Evolutionary conservation across 64 coral and sea anemone species (phyloP).

Genomic region (Dendronephthya gigantea): DNA sequence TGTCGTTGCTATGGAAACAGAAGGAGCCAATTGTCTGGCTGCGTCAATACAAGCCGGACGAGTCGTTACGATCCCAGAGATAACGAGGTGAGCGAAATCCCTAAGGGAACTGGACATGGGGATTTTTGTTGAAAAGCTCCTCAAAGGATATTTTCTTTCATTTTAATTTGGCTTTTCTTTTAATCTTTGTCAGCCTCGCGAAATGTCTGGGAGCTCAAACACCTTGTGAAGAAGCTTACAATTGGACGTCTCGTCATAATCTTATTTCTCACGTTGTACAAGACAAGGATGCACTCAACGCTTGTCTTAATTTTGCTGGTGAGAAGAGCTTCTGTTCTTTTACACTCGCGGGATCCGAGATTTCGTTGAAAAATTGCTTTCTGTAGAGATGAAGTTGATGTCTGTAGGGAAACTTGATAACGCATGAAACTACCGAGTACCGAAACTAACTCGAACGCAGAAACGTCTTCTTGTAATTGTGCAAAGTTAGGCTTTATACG

Average conservation of each 20-base stretch:
- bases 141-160: neutral
- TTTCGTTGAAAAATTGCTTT: neutral
- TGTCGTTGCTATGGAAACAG: constrained; percentile 94
- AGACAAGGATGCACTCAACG: constrained; percentile 56
- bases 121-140: neutral
- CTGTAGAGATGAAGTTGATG: too few species aligned
- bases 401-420: too few species aligned
- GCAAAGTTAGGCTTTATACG: too few species aligned
- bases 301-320: constrained; percentile 77
- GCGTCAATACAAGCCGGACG: constrained; percentile 54
- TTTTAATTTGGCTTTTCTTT: neutral
- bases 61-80: constrained; percentile 53
- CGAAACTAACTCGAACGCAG: too few species aligned
- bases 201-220: constrained; percentile 65
- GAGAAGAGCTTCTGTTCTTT: neutral
- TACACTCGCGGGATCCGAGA: too few species aligned
- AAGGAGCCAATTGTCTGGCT: constrained; percentile 66
- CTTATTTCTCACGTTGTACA: constrained; percentile 53
- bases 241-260: constrained; percentile 59
- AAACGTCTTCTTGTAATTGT: too few species aligned
- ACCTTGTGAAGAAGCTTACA: constrained; percentile 58
- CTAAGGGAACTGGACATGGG: neutral
- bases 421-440: too few species aligned
- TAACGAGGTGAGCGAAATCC: constrained; percentile 48
- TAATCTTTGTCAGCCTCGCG: constrained; percentile 46